phyloP scores from a whole-genome alignment of 1,140 invertebrate genomes.

The Oryctes rhinoceros region DNA sequence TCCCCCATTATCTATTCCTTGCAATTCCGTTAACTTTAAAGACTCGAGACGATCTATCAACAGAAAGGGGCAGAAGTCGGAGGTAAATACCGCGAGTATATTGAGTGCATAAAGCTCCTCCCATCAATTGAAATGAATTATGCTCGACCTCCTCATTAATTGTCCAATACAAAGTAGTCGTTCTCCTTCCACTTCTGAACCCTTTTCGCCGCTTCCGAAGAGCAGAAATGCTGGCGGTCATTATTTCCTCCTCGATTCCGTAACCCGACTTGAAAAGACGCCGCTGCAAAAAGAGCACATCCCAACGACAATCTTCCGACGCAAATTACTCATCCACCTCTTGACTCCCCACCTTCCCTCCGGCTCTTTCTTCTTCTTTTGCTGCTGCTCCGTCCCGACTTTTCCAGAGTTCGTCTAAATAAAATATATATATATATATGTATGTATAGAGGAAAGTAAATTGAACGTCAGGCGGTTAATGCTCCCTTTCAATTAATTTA shows the following conservation, averaged over 20 bases:
- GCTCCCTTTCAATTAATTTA: constrained; percentile 16
- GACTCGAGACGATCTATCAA: no score
- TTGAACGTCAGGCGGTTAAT: neutral
- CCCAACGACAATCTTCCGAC: neutral
- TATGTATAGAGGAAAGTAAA: neutral
- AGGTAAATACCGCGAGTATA: neutral
- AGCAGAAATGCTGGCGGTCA: neutral
- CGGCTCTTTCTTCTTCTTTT: no score
- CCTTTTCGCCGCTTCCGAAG: neutral
- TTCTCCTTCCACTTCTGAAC: neutral
- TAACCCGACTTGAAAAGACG: constrained; percentile 4
- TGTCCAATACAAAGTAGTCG: neutral
- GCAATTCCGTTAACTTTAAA: no score
- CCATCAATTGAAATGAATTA: constrained; percentile 13
- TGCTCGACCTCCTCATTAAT: constrained; percentile 5
- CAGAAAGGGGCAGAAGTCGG: no score
- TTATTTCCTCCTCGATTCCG: constrained; percentile 13
- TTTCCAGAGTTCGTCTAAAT: neutral
- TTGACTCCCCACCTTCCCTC: neutral
- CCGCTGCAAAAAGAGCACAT: constrained; percentile 1
- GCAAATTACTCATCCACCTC: neutral
- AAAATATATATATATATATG: neutral
- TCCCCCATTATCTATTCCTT: no score
- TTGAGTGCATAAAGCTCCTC: neutral
- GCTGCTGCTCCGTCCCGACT: neutral